Evolutionary conservation across 2,797 vertebrate genomes (phyloP), one percentile per base, ranked within the genome.

Genomic region (Alfaro cultratus): DNA sequence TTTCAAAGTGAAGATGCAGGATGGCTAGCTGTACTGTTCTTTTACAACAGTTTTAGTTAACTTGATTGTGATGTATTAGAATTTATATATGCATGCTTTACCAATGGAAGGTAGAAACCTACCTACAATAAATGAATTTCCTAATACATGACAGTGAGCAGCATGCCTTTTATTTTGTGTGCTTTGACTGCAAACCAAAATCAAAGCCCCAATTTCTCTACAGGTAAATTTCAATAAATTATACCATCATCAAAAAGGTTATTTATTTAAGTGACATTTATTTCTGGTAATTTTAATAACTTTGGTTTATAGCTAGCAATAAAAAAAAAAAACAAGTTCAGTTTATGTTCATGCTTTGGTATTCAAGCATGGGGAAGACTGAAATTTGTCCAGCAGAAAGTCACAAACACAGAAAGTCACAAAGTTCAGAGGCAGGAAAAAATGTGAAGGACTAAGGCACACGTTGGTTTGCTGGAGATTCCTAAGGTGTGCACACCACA

Each of bases 1-100:
- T 94, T 94, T 88, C 82, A 89, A 92, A 94, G 89, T 31, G 29
- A 83, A 88, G 70, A 73, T 88, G 85, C 79, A 80, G 72, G 77
- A 78, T 87, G 81, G 89, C 88, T 89, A 77, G 86, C 70, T 83
- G 84, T 64, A 70, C 41, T 71, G 74, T 74, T 87, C 73, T 83
- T 89, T 84, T 82, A 51, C 84, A 76, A 83, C 60, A 64, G 64
- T 75, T 84, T 80, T 53, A 75, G 45, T 77, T 71, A 87, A 85
- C 79, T 53, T 85, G 39, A 78, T 46, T 55, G 49, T 77, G 68
- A 47, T 76, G 60, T 74, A 75, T 31, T 78, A 26, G 11, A 26
- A 60, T 79, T 57, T 1, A 15, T 49, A 74, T 18, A 64, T 6
- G 43, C 3, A 74, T 41, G 77, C 29, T 7, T 34, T 76, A 55